phyloP scores from a whole-genome alignment of 2,797 vertebrate genomes.

The Xenentodon cancila region DNA sequence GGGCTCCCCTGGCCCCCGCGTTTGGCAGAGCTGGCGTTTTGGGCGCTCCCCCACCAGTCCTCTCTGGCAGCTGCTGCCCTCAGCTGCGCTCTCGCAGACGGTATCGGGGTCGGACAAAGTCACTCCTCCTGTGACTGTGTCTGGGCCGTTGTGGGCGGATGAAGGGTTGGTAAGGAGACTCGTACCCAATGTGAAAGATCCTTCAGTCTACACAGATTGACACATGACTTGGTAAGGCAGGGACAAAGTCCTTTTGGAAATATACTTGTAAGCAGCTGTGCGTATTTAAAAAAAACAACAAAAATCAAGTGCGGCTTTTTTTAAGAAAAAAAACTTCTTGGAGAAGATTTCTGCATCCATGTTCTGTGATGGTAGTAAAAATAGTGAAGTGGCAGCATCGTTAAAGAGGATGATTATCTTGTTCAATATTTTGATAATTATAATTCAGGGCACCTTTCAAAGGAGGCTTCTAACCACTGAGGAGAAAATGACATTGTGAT shows the following conservation, averaged over 20 bases:
- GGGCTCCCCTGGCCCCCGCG: constrained; percentile 77
- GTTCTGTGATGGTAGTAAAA: constrained; percentile 39
- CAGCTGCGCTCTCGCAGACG: constrained; percentile 80
- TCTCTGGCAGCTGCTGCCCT: constrained; percentile 82
- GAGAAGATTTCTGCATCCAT: constrained; percentile 24
- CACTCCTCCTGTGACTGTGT: constrained; percentile 83
- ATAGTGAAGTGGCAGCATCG: constrained; percentile 67
- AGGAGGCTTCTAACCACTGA: constrained; percentile 73
- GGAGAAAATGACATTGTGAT: constrained; percentile 84
- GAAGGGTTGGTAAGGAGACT: constrained; percentile 68
- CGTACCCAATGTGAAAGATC: constrained; percentile 47
- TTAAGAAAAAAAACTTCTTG: constrained; percentile 24
- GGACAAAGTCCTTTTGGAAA: constrained; percentile 1
- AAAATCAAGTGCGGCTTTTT: constrained; percentile 12
- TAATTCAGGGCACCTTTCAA: constrained; percentile 82
- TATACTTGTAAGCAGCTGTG: neutral
- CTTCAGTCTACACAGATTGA: constrained; percentile 27
- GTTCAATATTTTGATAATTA: constrained; percentile 85
- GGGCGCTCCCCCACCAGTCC: constrained; percentile 82
- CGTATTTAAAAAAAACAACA: neutral
- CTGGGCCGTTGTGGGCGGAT: constrained; percentile 73
- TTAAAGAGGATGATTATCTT: constrained; percentile 79
- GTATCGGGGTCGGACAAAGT: constrained; percentile 84
- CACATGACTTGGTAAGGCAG: neutral
- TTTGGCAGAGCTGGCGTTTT: constrained; percentile 80